Base-by-base conservation (phyloP, 2,888 invertebrate genomes). In the Plebejus melissa region DNA sequence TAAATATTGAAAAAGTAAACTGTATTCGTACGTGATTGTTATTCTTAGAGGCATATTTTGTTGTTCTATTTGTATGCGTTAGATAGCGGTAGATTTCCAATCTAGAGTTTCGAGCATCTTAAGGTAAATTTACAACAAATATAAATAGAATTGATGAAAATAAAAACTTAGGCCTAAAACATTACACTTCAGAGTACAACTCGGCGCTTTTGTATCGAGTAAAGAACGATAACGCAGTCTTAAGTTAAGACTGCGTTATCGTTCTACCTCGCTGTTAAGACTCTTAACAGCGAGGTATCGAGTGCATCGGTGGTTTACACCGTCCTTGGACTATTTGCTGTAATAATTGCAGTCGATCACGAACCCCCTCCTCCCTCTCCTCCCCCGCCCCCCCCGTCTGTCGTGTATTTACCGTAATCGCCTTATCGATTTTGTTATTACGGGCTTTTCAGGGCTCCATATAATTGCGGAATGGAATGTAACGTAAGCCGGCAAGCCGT, bases 261-360 rank as follows among this genome's bases (percentile, higher is more conserved):
- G 22, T 22, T 22, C 22, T 22, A 22, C 22, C 22, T 22, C 22
- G 22, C 22, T 22, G 22, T 22, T 22, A 22, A 22, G 22, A 22
- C 22, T 22, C 22, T 22, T 57, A 36, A 32, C 50, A n/a, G 9
- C 13, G 57, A 32, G 38, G 46, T 74, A 54, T 71, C 50, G 60
- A 72, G 76, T 78, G 77, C 77, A 79, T 75, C 75, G 77, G 69
- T 57, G 76, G 74, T 77, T 13, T 22, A 65, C 4, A 32, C 13
- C 78, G 90, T 87, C 92, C 92, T 92, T 92, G 91, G 88, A 85
- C 92, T 90, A 89, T 87, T 89, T 82, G 80, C 80, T 79, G 78
- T 79, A 85, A 89, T 91, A 91, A 92, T 91, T 88, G 89, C 87
- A 87, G 87, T 88, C 86, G 87, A 90, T 86, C 91, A 92, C 92